Evolutionary conservation across 2,888 invertebrate genomes (phyloP).

Genomic region (Anthoptus insignis): DNA sequence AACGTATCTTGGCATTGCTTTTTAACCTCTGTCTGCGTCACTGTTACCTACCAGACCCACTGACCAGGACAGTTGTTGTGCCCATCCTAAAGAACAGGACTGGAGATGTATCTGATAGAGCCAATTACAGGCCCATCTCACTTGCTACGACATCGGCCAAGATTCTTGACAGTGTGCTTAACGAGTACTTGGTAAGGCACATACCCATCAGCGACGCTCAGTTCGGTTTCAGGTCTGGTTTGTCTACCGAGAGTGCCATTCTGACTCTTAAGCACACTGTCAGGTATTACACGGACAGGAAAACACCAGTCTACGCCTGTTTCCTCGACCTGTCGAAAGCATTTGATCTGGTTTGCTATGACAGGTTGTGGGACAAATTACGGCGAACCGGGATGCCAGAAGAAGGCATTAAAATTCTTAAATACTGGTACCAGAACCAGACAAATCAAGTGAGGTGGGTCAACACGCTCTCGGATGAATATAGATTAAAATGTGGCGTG

Average conservation of each 20-base stretch:
- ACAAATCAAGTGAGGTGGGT: too few relatives aligned
- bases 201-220: background rate
- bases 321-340: slow-evolving; percentile 10
- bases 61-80: background rate
- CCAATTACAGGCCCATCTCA: too few relatives aligned
- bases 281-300: background rate
- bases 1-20: background rate
- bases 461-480: too few relatives aligned
- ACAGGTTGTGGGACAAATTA: too few relatives aligned
- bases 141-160: slow-evolving; percentile 13
- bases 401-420: too few relatives aligned
- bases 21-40: background rate
- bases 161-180: slow-evolving; percentile 37
- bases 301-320: too few relatives aligned
- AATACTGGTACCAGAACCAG: too few relatives aligned
- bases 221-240: background rate
- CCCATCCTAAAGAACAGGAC: slow-evolving; percentile 13
- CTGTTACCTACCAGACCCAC: background rate
- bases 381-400: too few relatives aligned
- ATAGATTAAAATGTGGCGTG: too few relatives aligned
- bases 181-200: too few relatives aligned
- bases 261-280: background rate
- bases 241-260: background rate
- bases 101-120: background rate
- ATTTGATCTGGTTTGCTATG: too few relatives aligned